Percentiles rank a stretch among this genome's conserved stretches.
Evolutionary conservation across 2,113 vertebrate species (phyloP).

Genomic region (Heterotis niloticus): DNA sequence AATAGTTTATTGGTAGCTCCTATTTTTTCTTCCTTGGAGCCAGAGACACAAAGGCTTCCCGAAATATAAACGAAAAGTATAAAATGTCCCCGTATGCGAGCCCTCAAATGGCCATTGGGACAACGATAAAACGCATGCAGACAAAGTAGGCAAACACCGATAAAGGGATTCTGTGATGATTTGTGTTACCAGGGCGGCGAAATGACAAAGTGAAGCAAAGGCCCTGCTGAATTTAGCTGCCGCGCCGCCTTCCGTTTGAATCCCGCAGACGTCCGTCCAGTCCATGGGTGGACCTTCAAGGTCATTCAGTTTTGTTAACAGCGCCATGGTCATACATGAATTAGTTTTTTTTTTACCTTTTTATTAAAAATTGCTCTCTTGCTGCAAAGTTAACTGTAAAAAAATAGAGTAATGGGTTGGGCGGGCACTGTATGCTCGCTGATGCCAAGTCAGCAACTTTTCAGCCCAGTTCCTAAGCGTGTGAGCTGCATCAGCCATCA

Average conservation of each 20-base stretch:
- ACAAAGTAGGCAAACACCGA: not conserved
- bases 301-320: not conserved
- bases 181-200: not conserved
- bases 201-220: not conserved
- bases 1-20: too few relatives aligned
- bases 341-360: too few relatives aligned
- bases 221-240: too few relatives aligned
- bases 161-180: too few relatives aligned
- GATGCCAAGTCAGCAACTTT: too few relatives aligned
- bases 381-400: too few relatives aligned
- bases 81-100: not conserved
- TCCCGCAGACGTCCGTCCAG: not conserved
- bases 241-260: not conserved
- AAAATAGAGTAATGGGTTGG: too few relatives aligned
- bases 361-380: too few relatives aligned
- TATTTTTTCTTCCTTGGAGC: not conserved
- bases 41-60: not conserved
- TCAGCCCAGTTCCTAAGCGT: too few relatives aligned
- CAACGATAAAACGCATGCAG: constrained; percentile 1
- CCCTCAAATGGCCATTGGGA: not conserved
- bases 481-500: too few relatives aligned
- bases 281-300: too few relatives aligned
- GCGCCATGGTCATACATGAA: not conserved
- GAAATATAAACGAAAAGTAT: not conserved
- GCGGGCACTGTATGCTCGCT: too few relatives aligned